These are phyloP conservation scores for Polyploca ridens DNA, from an alignment of 2,888 invertebrate genomes.

Conservation along the genomic window DNA sequence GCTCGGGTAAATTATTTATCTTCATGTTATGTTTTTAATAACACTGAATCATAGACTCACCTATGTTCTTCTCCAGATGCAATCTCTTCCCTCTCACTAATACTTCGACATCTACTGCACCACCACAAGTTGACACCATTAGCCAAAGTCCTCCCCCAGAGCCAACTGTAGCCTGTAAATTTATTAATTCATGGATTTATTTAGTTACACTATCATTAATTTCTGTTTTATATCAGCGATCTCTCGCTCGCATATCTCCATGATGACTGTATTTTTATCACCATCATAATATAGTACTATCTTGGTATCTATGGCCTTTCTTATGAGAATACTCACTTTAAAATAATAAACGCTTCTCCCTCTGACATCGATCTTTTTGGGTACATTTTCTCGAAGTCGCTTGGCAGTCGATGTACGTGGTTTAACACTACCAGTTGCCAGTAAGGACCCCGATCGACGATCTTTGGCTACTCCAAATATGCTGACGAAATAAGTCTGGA, in stretches of 20 bases:
- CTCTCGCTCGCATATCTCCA: too few relatives aligned
- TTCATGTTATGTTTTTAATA: too few relatives aligned
- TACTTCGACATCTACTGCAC: conserved; percentile 72
- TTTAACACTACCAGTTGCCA: conserved; percentile 65
- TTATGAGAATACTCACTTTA: conserved; percentile 52
- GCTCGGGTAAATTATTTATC: too few relatives aligned
- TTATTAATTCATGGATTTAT: too few relatives aligned
- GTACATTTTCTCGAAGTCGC: conserved; percentile 66
- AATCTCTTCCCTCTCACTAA: conserved; percentile 66
- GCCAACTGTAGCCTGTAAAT: conserved; percentile 55
- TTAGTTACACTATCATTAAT: not conserved
- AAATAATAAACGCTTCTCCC: conserved; percentile 70
- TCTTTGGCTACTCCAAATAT: conserved; percentile 71
- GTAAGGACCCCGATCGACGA: conserved; percentile 63
- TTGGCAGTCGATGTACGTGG: conserved; percentile 70
- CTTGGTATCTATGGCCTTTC: too few relatives aligned
- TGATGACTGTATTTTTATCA: too few relatives aligned
- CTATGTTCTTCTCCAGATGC: conserved; percentile 63
- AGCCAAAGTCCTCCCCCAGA: conserved; percentile 69
- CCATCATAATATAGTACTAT: too few relatives aligned
- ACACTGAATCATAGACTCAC: conserved; percentile 35
- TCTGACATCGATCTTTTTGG: conserved; percentile 60
- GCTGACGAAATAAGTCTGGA: conserved; percentile 73
- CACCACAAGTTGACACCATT: conserved; percentile 67
- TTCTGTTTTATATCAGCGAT: not conserved